Percentiles rank a stretch among this genome's conserved stretches.
Conservation (phyloP, 2,113 vertebrate genomes). For the Hymenochirus boettgeri region DNA sequence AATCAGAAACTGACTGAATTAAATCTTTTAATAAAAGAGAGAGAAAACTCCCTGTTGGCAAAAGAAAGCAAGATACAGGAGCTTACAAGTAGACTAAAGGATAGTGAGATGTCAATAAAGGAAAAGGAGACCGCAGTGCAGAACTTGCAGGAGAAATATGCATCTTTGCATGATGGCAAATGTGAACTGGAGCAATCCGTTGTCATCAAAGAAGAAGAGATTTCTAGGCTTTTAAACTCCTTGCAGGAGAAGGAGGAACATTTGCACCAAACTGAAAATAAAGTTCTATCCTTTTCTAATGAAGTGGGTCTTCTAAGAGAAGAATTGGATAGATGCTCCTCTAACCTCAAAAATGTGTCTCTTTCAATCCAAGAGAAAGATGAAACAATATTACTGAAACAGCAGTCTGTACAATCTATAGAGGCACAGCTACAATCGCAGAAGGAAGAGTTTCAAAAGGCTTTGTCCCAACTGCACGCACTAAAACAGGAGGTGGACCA, state of each 20-base stretch:
- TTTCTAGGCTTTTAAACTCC: slow-evolving; percentile 50
- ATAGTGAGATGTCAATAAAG: slow-evolving; percentile 41
- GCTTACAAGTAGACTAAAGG: slow-evolving; percentile 41
- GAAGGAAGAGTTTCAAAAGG: slow-evolving; percentile 64
- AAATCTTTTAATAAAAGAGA: slow-evolving; percentile 53
- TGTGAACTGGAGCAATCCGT: slow-evolving; percentile 52
- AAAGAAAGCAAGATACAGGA: slow-evolving; percentile 54
- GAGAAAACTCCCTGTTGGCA: slow-evolving; percentile 56
- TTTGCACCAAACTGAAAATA: slow-evolving; percentile 48
- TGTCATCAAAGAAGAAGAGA: slow-evolving; percentile 54
- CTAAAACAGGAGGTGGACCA: slow-evolving; percentile 64
- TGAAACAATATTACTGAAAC: slow-evolving; percentile 49
- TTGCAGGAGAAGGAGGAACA: slow-evolving; percentile 50
- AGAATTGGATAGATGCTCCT: slow-evolving; percentile 51
- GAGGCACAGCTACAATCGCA: slow-evolving; percentile 62
- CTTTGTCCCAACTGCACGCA: slow-evolving; percentile 56
- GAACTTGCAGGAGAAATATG: slow-evolving; percentile 67
- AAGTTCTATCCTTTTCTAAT: slow-evolving; percentile 47
- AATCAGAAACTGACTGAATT: slow-evolving; percentile 52
- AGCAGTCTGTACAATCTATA: slow-evolving; percentile 49
- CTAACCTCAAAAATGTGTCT: slow-evolving; percentile 46
- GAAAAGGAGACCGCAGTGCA: slow-evolving; percentile 63
- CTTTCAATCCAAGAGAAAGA: slow-evolving; percentile 65
- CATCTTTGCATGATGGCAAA: slow-evolving; percentile 53
- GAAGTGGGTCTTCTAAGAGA: slow-evolving; percentile 52